Percentiles rank a stretch among this genome's conserved stretches.
These are phyloP conservation scores for Ectemnius lituratus DNA, from an alignment of 2,888 invertebrate species.

Conservation along the genomic window DNA sequence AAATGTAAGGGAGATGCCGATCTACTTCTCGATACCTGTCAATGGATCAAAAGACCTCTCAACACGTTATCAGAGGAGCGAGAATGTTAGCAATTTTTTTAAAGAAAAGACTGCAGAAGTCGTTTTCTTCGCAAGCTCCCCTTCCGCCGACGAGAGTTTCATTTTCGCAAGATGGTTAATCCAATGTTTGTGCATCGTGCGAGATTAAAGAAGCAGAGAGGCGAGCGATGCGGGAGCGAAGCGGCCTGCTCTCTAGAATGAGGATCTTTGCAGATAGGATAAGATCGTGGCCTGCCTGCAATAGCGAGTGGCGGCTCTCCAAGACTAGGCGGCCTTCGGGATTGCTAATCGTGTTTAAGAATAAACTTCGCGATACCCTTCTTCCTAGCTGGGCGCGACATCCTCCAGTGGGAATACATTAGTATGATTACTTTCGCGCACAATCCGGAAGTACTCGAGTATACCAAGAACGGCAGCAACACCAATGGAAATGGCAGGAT, in stretches of 20 bases:
- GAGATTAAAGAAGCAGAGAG: slow-evolving; percentile 50
- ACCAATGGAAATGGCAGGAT: slow-evolving; percentile 53
- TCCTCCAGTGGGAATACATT: slow-evolving; percentile 59
- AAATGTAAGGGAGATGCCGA: neutral
- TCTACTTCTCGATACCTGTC: neutral
- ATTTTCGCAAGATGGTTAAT: slow-evolving; percentile 48
- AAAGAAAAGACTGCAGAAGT: too few species aligned
- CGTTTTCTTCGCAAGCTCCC: neutral
- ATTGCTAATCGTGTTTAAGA: slow-evolving; percentile 64
- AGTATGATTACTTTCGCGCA: slow-evolving; percentile 63
- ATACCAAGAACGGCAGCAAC: slow-evolving; percentile 46
- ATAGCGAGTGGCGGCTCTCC: slow-evolving; percentile 1
- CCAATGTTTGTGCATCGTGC: slow-evolving; percentile 45
- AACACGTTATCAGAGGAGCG: neutral
- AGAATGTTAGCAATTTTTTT: neutral
- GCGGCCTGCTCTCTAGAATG: neutral
- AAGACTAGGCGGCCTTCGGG: slow-evolving; percentile 33
- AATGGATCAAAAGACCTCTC: neutral
- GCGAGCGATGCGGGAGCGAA: neutral
- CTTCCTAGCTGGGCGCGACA: slow-evolving; percentile 33
- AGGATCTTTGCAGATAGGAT: neutral
- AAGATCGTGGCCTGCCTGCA: neutral
- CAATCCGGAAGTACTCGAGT: slow-evolving; percentile 34
- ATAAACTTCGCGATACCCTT: slow-evolving; percentile 55
- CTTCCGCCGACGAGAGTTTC: slow-evolving; percentile 16